A percentile compares a stretch with the other conserved stretches of the same genome.
These are phyloP conservation scores for Drosophila acutilabella DNA, from an alignment of 2,888 invertebrate genomes.

Conservation along the genomic window DNA sequence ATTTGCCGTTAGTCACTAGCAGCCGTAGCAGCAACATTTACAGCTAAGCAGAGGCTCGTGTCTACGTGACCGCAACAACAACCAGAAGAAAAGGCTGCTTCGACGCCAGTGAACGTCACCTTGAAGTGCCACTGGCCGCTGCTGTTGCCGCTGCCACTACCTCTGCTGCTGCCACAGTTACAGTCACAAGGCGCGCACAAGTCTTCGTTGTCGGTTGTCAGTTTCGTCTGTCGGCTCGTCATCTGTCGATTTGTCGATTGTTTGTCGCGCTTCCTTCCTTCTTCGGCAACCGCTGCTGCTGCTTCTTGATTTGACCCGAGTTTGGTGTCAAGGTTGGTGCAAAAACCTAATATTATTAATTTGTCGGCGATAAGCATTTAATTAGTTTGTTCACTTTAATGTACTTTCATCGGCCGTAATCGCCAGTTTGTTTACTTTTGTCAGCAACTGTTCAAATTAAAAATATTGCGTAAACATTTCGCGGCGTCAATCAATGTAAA, in stretches of 20 bases:
- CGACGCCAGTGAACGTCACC: constrained; percentile 40
- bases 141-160: constrained; percentile 37
- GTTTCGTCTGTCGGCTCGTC: constrained; percentile 10
- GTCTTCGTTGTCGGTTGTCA: constrained; percentile 36
- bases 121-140: constrained; percentile 55
- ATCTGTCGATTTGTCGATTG: too few species aligned
- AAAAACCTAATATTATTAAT: constrained; percentile 4
- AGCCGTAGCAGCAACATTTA: constrained; percentile 33
- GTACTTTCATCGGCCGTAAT: constrained; percentile 26
- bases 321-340: constrained; percentile 48
- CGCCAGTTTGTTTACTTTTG: constrained; percentile 32
- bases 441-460: constrained; percentile 16
- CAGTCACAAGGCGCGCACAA: constrained; percentile 60
- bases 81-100: constrained; percentile 12
- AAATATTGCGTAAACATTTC: constrained; percentile 46
- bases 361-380: too few species aligned
- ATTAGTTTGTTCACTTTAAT: constrained; percentile 10
- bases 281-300: constrained; percentile 16
- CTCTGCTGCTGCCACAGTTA: constrained; percentile 41
- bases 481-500: constrained; percentile 35
- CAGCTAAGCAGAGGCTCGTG: constrained; percentile 39
- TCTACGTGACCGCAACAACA: constrained; percentile 52
- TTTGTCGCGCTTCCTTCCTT: constrained; percentile 14
- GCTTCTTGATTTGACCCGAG: constrained; percentile 3
- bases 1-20: constrained; percentile 34